Base-by-base conservation (phyloP, 2,888 invertebrate species). In the Anarsia innoxiella region DNA sequence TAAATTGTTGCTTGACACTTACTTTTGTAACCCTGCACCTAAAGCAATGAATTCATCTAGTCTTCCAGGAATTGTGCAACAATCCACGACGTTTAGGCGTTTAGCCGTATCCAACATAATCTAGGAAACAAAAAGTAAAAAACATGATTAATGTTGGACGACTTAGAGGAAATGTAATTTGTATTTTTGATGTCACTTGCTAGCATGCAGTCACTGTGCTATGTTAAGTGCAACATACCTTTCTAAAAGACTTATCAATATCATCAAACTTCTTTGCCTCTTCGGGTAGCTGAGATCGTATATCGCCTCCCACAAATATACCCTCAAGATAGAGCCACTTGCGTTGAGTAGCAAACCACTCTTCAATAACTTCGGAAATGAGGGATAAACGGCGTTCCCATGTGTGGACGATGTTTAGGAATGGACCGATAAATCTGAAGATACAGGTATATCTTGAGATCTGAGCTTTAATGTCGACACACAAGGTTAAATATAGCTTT, bases 291-390 rank as follows among this genome's bases (percentile, higher is more conserved):
- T 96, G 96, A 0, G 88, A 74, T 33, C 95, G 86, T 47, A 97
- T 96, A 61, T 96, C 96, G 3, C 94, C 94, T 0, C 93, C 94
- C 1, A 95, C 90, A 66, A 96, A 97, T 44, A 97, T 96, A 0
- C 95, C 95, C 65, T 96, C 96, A 46, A 97, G 79, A 62, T 97
- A 95, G 46, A 96, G 85, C 96, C 97, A 97, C 66, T 94, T 96
- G 40, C 92, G 86, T 66, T 97, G 97, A 2, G 94, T 91, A 2
- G 89, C 87, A 63, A 93, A 79, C 96, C 96, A 97, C 48, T 92
- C 92, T 41, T 95, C 95, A 1, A 96, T 88, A 3, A 96, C 93
- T 71, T 96, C 95, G 0, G 92, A 91, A 41, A 96, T 92, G 5
- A 89, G 87, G 0, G 94, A 90, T 55, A 97, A 73, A 1, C 88